A percentile compares a stretch with the other conserved stretches of the same genome.
Conservation (phyloP, 2,888 invertebrate genomes). For the Aphodius sticticus region DNA sequence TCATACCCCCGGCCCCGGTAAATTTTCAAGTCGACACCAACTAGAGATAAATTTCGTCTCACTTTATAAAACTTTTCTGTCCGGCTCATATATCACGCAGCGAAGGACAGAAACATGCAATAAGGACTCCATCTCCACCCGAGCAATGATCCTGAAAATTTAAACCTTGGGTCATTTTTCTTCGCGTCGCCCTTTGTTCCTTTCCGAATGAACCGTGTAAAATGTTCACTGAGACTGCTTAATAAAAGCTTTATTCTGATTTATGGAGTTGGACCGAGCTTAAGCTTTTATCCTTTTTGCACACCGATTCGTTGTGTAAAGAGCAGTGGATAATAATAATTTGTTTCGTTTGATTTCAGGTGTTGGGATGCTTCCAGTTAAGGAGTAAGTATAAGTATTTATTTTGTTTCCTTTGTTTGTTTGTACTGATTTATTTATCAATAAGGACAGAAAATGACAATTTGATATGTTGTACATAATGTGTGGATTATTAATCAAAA, state of each 20-base stretch:
- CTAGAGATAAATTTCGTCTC: neutral
- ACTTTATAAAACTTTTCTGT: constrained; percentile 4
- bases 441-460: neutral
- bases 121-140: neutral
- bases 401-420: constrained; percentile 33
- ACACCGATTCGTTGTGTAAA: neutral
- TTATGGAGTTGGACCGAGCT: neutral
- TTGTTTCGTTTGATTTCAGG: constrained; percentile 66
- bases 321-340: neutral
- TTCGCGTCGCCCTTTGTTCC: neutral
- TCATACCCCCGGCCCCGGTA: neutral
- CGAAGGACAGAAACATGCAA: constrained; percentile 4
- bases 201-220: constrained; percentile 4
- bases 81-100: neutral
- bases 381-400: constrained; percentile 78
- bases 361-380: constrained; percentile 92
- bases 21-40: neutral
- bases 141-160: neutral
- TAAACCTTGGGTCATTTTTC: neutral
- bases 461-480: neutral
- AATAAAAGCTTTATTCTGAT: neutral
- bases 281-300: neutral
- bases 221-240: neutral
- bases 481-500: neutral
- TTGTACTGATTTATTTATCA: neutral